A percentile compares a stretch with the other conserved stretches of the same genome.
Evolutionary conservation across 2,888 invertebrate genomes (phyloP).

Genomic region (Neoscelio sp.): DNA sequence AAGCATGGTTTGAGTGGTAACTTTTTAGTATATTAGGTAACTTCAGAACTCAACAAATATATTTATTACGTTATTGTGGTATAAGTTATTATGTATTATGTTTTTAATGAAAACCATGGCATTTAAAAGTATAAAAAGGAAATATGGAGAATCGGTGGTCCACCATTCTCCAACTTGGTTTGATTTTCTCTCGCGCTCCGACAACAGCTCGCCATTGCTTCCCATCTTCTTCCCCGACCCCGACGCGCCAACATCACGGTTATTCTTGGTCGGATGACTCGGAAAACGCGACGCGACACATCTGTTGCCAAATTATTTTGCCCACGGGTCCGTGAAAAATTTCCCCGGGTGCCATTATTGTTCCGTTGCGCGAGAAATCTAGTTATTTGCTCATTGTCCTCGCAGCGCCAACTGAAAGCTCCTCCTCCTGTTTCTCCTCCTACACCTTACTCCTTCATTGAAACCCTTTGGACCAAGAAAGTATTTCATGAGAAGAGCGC

Average conservation of each 20-base stretch:
- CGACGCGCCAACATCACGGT: slow-evolving; percentile 72
- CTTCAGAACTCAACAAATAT: neutral
- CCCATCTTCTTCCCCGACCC: slow-evolving; percentile 56
- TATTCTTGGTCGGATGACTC: slow-evolving; percentile 82
- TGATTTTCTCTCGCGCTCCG: slow-evolving; percentile 25
- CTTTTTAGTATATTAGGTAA: too few species aligned
- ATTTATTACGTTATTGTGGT: too few species aligned
- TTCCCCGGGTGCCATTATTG: slow-evolving; percentile 80
- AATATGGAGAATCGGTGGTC: slow-evolving; percentile 2
- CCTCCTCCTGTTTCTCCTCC: slow-evolving; percentile 22
- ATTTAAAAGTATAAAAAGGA: slow-evolving; percentile 19
- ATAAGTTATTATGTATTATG: too few species aligned
- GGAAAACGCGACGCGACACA: slow-evolving; percentile 81
- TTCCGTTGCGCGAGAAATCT: slow-evolving; percentile 80
- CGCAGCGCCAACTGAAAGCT: slow-evolving; percentile 60
- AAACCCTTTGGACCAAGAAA: slow-evolving; percentile 33
- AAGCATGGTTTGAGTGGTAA: too few species aligned
- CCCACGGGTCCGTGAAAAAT: slow-evolving; percentile 82
- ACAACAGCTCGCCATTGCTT: slow-evolving; percentile 25
- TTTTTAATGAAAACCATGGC: too few species aligned
- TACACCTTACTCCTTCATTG: slow-evolving; percentile 14
- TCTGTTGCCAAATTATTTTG: slow-evolving; percentile 83
- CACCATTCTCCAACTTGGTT: slow-evolving; percentile 16
- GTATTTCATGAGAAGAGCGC: slow-evolving; percentile 25
- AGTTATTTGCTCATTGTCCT: slow-evolving; percentile 80